Base-by-base conservation (phyloP, 2,113 vertebrate genomes). In the Epinephelus lanceolatus region DNA sequence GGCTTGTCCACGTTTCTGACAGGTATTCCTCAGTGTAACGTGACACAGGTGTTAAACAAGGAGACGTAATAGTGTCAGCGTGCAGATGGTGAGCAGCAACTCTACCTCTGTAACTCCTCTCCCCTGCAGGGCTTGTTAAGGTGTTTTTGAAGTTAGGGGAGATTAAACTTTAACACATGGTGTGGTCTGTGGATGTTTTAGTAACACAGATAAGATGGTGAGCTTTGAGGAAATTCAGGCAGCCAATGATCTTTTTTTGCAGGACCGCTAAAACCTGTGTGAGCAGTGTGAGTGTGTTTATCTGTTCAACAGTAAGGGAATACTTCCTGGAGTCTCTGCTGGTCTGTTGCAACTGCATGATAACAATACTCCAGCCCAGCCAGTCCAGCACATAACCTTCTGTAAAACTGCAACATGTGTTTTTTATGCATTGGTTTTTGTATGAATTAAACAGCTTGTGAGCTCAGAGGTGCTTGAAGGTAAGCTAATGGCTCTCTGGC, bases 1-100 rank as follows among this genome's bases (percentile, higher is more conserved):
- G 72, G 85, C 45, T 45, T 71, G 17, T 78, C 45, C 25, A 68
- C 49, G 72, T 52, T 55, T 70, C 61, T 87, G 81, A 68, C 47
- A 56, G 55, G 70, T 66, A 33, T 78, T 63, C 62, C 49, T 66
- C 66, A 25, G 1, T 52, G 75, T 67, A 71, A 86, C 71, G 60
- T 37, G 69, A 85, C 70, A 74, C 61, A 73, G 63, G 47, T 66
- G 51, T 67, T 56, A 30, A 81, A 14, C 60, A 70, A 59, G 14
- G 21, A 33, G 27, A 59, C 68, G 71, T 25, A 52, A 66, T 40
- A 11, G 25, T 30, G 52, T 17, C 17, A 59, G 17, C 47, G 37
- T 33, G 17, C 25, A 70, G 49, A 59, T 66, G 37, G 52, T 55
- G 37, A 86, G 76, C 69, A 67, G 49, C 59, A 56, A 37, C 30